Conservation (phyloP, 1,140 invertebrate genomes). For the Meloidogyne floridensis region DNA sequence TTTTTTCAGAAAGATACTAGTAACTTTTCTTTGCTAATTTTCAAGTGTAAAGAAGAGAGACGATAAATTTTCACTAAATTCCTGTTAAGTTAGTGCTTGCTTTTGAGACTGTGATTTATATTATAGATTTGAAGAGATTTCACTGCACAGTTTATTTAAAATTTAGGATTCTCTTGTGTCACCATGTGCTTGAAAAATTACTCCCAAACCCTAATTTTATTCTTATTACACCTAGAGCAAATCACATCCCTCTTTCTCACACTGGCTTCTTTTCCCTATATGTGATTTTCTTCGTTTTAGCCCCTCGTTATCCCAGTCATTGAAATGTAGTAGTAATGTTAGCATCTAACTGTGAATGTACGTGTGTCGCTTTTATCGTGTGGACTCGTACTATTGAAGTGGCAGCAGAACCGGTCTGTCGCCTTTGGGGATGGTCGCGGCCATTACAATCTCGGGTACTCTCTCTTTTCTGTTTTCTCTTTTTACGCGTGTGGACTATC, state of each 20-base stretch:
- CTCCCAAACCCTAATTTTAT: neutral
- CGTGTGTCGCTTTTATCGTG: slow-evolving; percentile 8
- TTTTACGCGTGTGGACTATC: neutral
- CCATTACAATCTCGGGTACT: neutral
- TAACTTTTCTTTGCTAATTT: neutral
- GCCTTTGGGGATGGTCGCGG: neutral
- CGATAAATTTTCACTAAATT: neutral
- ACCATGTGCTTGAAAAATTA: slow-evolving; percentile 2
- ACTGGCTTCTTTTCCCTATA: slow-evolving; percentile 1
- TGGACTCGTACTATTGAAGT: neutral
- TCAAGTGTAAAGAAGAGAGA: neutral
- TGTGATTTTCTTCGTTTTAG: slow-evolving; percentile 3
- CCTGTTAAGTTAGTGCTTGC: neutral
- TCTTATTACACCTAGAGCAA: slow-evolving; percentile 1
- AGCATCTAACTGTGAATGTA: slow-evolving; percentile 2
- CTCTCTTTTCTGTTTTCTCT: neutral
- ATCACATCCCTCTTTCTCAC: neutral
- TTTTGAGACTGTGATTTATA: neutral
- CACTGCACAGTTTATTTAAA: neutral
- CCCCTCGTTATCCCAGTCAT: slow-evolving; percentile 2
- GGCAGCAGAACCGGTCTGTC: neutral
- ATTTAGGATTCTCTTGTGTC: neutral
- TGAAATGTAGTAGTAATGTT: neutral
- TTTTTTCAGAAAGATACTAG: neutral
- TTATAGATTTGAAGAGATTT: neutral